Evolutionary conservation across 2,113 vertebrate genomes (phyloP), one percentile per base, ranked within the genome.

Genomic region (Turdus rufiventris): DNA sequence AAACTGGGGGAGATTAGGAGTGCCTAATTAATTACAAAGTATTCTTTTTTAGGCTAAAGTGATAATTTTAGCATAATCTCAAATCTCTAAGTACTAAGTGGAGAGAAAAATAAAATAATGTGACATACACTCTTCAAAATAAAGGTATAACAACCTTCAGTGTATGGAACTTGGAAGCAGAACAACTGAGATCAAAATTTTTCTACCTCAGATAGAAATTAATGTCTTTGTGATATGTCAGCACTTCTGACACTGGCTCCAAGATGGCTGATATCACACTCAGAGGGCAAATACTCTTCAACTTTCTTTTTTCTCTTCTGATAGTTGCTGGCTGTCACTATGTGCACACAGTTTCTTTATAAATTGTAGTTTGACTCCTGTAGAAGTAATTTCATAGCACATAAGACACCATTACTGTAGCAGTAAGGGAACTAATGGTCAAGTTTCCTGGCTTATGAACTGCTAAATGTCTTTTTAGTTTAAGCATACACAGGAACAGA

Each of bases 361-460:
- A 88, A 72, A 66, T 14, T 53, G 61, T 61, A 45, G 25, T 56
- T 87, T 74, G 36, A 54, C 21, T 91, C 31, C 48, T 65, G 43
- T 28, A 76, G 65, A 94, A 93, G 74, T 66, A 53, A 90, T 82
- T 91, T 91, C 63, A 74, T 54, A 90, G n/a, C 62, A 86, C 43
- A 31, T 71, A 85, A 85, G 61, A 65, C 42, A 76, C 21, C 14
- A 79, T 91, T 93, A 67, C 56, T 67, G 19, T 43, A 73, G 68
- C 58, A 90, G 60, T 77, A 82, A 94, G 58, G 26, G 13, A 87
- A 82, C 19, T 82, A 96, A 93, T 18, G 29, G 75, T 31, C 36
- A 87, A 53, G 66, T 57, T 90, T 93, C 94, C 72, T 84, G 65
- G 36, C 24, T 90, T 91, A 74, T 66, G 48, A 93, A 42, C 38